Evolutionary conservation across 2,888 invertebrate genomes (phyloP), one percentile per base, ranked within the genome.

Genomic region (Microctonus hyperodae): DNA sequence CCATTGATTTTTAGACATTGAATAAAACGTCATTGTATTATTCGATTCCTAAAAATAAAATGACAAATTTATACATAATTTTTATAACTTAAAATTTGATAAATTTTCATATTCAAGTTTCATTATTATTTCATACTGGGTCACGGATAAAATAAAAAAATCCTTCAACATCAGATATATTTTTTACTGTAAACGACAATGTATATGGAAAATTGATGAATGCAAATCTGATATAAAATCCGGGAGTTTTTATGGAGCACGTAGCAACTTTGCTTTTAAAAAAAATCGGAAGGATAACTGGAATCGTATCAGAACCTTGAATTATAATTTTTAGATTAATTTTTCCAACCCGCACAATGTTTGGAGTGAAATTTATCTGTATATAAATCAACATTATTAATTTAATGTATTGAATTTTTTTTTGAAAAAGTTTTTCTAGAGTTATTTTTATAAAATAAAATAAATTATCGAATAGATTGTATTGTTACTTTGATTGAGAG

Each of bases 161-260:
- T 51, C 88, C 89, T 70, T 85, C 84, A 70, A 87, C 83, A 33
- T 86, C 84, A 28, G 84, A 82, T 1, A 83, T 81, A 67, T 88
- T 87, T 7, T 79, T 78, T 11, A 90, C 74, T 9, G 73, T 75
- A 40, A 90, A 81, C n/a, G 85, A 84, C 55, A 86, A 77, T 16
- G 82, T 79, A 70, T 90, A 90, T 0, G 86, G 80, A 70, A 84
- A 88, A 72, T 88, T 87, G 20, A 90, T 74, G 74, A 90, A 90
- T 74, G 89, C 89, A 62, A 88, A 88, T 69, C 86, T 83, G 50
- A 89, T 78, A 20, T 83, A 84, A 10, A 90, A 85, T 53, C 88
- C 87, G 0, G 83, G 74, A 0, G 89, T 89, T 0, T 82, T 81
- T 50, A 85, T 83, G 7, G 78, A 76, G 6, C 90, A 81, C 7